phyloP scores from a whole-genome alignment of 1,140 invertebrate species.

The Pogonus chalceus region DNA sequence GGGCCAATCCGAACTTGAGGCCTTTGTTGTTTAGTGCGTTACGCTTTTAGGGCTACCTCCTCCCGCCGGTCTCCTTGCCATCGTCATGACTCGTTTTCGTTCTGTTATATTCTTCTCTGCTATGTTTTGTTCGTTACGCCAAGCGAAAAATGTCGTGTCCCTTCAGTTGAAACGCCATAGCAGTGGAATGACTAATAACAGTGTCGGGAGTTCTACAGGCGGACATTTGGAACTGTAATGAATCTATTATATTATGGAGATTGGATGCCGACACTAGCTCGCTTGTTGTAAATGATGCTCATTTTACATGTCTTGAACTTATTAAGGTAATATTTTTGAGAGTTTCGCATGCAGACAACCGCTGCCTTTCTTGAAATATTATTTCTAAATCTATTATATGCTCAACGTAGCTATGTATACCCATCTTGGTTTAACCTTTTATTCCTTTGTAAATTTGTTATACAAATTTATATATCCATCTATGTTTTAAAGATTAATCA shows the following conservation, averaged over 20 bases:
- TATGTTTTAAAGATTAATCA: too few species aligned
- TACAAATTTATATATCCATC: too few species aligned
- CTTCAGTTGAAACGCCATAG: not conserved
- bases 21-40: slow-evolving; percentile 3
- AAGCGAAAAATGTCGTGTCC: slow-evolving; percentile 6
- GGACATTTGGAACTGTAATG: slow-evolving; percentile 28
- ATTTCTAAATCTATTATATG: too few species aligned
- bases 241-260: slow-evolving; percentile 27
- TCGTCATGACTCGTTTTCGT: slow-evolving; percentile 15
- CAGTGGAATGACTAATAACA: slow-evolving; percentile 27
- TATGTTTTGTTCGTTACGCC: too few species aligned
- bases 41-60: not conserved
- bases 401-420: too few species aligned
- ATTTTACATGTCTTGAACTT: slow-evolving; percentile 9
- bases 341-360: too few species aligned
- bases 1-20: slow-evolving; percentile 18
- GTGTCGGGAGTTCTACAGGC: slow-evolving; percentile 26
- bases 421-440: too few species aligned
- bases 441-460: too few species aligned
- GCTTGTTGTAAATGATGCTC: slow-evolving; percentile 9
- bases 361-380: too few species aligned
- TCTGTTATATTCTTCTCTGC: too few species aligned
- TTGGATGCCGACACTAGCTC: not conserved
- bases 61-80: not conserved
- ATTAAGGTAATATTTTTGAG: slow-evolving; percentile 1